Evolutionary conservation across 2,888 invertebrate species (phyloP).

Genomic region (Philhelius pedissequus): DNA sequence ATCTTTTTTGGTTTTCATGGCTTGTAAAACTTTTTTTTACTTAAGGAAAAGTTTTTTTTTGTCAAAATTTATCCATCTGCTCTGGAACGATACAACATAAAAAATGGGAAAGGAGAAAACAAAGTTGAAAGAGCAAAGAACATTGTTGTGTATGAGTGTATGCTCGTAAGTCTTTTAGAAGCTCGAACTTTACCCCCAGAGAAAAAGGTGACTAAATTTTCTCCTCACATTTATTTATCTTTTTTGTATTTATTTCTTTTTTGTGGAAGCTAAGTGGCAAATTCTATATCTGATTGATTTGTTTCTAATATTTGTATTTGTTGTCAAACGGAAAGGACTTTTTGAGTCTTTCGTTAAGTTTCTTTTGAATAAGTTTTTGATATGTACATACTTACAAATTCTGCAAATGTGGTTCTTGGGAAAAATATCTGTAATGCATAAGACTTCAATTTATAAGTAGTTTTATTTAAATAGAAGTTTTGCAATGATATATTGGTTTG

Average conservation of each 20-base stretch:
- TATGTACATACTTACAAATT: background rate
- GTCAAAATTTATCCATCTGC: background rate
- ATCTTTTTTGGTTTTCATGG: background rate
- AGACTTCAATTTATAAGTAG: background rate
- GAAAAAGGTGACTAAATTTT: conserved; percentile 13
- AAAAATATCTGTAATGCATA: background rate
- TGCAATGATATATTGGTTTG: background rate
- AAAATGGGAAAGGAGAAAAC: background rate
- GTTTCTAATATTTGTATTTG: background rate
- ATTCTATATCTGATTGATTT: conserved; percentile 18
- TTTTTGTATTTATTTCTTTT: background rate
- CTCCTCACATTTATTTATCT: conserved; percentile 12
- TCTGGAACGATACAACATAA: background rate
- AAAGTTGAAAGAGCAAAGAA: conserved; percentile 6
- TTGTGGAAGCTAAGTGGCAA: background rate
- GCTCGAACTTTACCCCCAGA: background rate
- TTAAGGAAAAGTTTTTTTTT: background rate
- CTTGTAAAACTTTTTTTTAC: background rate
- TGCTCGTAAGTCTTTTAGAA: conserved; percentile 3
- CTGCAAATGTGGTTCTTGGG: too few relatives aligned
- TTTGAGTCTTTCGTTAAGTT: background rate
- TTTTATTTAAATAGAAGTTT: background rate
- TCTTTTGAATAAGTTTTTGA: background rate
- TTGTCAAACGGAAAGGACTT: conserved; percentile 7
- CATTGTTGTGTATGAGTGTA: background rate